A percentile compares a stretch with the other conserved stretches of the same genome.
These are phyloP conservation scores for Omphaloscelis lunosa DNA, from an alignment of 2,888 invertebrate genomes.

Conservation along the genomic window DNA sequence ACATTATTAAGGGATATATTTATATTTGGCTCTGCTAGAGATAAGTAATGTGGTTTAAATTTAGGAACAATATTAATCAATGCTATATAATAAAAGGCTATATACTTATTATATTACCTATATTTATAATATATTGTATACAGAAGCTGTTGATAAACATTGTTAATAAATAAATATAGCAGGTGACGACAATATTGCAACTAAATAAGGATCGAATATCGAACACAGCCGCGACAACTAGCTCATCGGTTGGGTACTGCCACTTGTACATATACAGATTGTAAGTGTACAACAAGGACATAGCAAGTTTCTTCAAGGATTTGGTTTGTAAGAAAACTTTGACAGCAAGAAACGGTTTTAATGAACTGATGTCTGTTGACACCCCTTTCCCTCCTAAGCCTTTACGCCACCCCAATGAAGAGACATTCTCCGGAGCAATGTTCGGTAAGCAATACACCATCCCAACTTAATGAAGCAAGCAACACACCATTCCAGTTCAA, in stretches of 20 bases:
- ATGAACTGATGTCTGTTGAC: not conserved
- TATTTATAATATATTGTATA: no score
- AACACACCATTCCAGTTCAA: no score
- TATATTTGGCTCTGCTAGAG: not conserved
- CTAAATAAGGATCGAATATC: not conserved
- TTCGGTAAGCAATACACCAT: not conserved
- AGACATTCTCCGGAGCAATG: not conserved
- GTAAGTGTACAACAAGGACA: not conserved
- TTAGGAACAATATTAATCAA: not conserved
- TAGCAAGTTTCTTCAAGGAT: no score
- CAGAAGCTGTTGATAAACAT: no score
- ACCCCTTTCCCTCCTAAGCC: not conserved
- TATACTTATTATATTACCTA: no score
- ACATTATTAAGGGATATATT: slow-evolving; percentile 22
- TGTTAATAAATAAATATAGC: not conserved
- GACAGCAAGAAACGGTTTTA: not conserved
- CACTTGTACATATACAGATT: not conserved
- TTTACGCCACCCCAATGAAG: not conserved
- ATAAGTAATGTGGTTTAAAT: not conserved
- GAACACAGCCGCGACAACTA: not conserved
- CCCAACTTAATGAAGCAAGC: not conserved
- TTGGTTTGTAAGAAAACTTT: not conserved
- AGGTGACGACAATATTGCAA: not conserved
- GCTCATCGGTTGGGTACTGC: not conserved
- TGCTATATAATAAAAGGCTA: no score